Percentiles rank a stretch among this genome's conserved stretches.
Evolutionary conservation across 2,888 invertebrate species (phyloP).

Genomic region (Acanthosepion lycidas): DNA sequence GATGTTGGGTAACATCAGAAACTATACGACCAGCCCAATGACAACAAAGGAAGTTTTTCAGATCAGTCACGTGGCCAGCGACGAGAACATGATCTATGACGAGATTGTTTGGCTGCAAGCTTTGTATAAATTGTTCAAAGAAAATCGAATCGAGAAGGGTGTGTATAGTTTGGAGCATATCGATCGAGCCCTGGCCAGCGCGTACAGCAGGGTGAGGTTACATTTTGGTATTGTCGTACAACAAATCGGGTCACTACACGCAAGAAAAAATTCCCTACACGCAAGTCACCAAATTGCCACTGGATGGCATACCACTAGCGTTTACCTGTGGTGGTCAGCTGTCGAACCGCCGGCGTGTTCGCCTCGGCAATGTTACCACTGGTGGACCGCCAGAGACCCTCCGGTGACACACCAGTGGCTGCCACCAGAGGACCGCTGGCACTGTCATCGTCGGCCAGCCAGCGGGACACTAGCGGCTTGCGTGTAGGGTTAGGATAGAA

Average conservation of each 20-base stretch:
- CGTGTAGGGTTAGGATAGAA: too few relatives aligned
- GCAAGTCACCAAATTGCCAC: too few relatives aligned
- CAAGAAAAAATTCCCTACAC: too few relatives aligned
- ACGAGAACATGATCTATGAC: background rate
- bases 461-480: too few relatives aligned
- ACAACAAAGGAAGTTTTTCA: background rate
- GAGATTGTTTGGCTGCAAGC: background rate
- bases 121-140: background rate
- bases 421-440: too few relatives aligned
- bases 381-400: too few relatives aligned
- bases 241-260: background rate
- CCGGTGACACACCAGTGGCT: too few relatives aligned
- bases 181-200: constrained; percentile 4
- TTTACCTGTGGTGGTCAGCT: too few relatives aligned
- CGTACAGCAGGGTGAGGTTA: background rate
- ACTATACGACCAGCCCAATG: background rate
- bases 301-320: too few relatives aligned
- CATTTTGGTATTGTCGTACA: background rate
- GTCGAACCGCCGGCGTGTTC: too few relatives aligned
- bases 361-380: too few relatives aligned
- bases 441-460: too few relatives aligned
- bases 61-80: background rate
- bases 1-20: background rate
- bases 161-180: background rate
- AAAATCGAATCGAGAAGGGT: constrained; percentile 35